Conservation (phyloP, 1,140 invertebrate species). For the Linepithema humile region DNA sequence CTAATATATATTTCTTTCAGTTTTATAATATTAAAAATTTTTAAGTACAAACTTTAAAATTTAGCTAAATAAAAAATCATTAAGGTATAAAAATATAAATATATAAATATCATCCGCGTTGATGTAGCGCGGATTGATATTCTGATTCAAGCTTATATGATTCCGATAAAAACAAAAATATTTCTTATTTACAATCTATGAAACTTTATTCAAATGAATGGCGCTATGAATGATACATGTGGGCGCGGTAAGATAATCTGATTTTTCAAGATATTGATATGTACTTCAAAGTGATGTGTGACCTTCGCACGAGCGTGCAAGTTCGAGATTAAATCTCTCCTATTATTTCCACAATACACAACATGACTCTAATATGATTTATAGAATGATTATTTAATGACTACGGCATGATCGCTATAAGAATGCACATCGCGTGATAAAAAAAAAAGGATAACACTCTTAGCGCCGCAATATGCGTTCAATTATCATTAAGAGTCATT, state of each 20-base stretch:
- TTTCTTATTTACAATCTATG: background rate
- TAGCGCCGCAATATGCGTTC: background rate
- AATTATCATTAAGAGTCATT: background rate
- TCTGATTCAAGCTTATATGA: background rate
- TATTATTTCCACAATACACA: conserved; percentile 37
- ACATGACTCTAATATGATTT: conserved; percentile 26
- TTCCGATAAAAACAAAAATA: background rate
- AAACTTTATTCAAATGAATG: background rate
- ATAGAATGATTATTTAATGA: conserved; percentile 51
- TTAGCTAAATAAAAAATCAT: background rate
- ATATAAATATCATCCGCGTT: background rate
- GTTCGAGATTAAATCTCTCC: conserved; percentile 3
- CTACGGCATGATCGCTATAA: background rate
- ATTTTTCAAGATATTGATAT: background rate
- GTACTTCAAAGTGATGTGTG: background rate
- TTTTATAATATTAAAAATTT: no score
- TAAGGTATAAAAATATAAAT: background rate
- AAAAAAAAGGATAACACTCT: background rate
- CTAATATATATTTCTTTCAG: no score
- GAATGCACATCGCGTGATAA: background rate
- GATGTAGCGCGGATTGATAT: background rate
- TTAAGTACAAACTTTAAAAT: no score
- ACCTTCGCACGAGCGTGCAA: background rate
- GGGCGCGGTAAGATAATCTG: background rate
- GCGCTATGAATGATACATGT: background rate